Evolutionary conservation across 2,888 invertebrate species (phyloP).

Genomic region (Rhamnusium bicolor): DNA sequence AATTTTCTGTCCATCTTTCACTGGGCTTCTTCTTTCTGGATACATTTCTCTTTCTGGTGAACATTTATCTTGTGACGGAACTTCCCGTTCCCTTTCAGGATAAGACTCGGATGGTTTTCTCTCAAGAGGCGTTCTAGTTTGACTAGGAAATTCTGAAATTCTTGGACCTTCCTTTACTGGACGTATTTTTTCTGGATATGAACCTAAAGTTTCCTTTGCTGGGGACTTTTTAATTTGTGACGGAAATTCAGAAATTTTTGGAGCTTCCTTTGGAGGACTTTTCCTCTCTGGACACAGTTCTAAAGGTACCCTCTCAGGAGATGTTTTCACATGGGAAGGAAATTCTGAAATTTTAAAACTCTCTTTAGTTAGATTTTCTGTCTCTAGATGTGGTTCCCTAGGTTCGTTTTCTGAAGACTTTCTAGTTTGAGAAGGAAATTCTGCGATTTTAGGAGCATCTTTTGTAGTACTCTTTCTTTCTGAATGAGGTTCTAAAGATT

Average conservation of each 20-base stretch:
- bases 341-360: constrained; percentile 45
- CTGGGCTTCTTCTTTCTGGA: constrained; percentile 42
- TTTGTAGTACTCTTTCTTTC: constrained; percentile 39
- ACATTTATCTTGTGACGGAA: constrained; percentile 49
- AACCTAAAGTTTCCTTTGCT: constrained; percentile 47
- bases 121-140: constrained; percentile 51
- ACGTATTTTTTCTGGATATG: constrained; percentile 47
- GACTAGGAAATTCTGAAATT: constrained; percentile 56
- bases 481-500: constrained; percentile 42
- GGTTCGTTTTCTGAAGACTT: constrained; percentile 50
- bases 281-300: constrained; percentile 49
- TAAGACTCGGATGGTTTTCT: constrained; percentile 48
- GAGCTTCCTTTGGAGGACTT: constrained; percentile 41
- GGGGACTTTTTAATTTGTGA: constrained; percentile 51
- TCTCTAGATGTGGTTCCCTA: constrained; percentile 44
- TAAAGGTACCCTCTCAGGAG: constrained; percentile 52
- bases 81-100: constrained; percentile 49
- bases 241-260: constrained; percentile 54
- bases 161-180: constrained; percentile 40
- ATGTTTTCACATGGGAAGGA: constrained; percentile 57
- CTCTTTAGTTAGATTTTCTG: constrained; percentile 35
- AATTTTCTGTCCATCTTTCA: constrained; percentile 36
- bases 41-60: constrained; percentile 47
- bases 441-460: constrained; percentile 36
- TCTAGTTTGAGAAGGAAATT: constrained; percentile 52